phyloP scores from a whole-genome alignment of 1,140 invertebrate genomes.

The Mizuhopecten yessoensis region DNA sequence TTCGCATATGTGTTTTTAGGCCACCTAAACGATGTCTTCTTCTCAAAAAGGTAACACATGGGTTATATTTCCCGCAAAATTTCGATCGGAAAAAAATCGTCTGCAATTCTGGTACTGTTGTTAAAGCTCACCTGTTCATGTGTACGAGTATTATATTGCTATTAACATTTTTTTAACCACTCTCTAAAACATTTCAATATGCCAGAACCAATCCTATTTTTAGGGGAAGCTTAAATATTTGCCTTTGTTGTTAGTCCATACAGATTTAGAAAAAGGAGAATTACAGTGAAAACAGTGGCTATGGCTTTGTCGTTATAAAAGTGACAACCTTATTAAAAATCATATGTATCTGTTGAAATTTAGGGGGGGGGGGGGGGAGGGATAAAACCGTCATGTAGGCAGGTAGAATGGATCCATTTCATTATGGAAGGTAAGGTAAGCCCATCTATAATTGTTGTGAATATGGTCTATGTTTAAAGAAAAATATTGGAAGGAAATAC shows the following conservation, averaged over 20 bases:
- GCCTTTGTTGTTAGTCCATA: too few relatives aligned
- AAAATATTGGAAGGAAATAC: too few relatives aligned
- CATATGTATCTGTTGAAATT: neutral
- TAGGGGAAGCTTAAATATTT: neutral
- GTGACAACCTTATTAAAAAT: neutral
- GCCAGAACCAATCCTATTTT: neutral
- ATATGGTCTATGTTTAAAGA: too few relatives aligned
- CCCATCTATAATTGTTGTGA: too few relatives aligned
- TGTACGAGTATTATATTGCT: neutral
- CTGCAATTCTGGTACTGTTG: conserved; percentile 18
- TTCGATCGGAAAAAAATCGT: conserved; percentile 10
- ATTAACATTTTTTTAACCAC: neutral
- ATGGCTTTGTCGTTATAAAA: neutral
- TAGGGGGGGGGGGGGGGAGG: too few relatives aligned
- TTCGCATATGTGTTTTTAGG: neutral
- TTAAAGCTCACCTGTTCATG: neutral
- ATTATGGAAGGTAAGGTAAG: too few relatives aligned
- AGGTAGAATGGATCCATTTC: too few relatives aligned
- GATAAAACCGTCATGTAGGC: too few relatives aligned
- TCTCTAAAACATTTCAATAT: neutral
- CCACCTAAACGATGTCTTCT: neutral
- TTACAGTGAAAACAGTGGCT: neutral
- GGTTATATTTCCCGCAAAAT: conserved; percentile 26
- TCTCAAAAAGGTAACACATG: neutral
- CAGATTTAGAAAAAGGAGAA: neutral